phyloP scores from a whole-genome alignment of 2,113 vertebrate genomes.

The Mesocricetus auratus region DNA sequence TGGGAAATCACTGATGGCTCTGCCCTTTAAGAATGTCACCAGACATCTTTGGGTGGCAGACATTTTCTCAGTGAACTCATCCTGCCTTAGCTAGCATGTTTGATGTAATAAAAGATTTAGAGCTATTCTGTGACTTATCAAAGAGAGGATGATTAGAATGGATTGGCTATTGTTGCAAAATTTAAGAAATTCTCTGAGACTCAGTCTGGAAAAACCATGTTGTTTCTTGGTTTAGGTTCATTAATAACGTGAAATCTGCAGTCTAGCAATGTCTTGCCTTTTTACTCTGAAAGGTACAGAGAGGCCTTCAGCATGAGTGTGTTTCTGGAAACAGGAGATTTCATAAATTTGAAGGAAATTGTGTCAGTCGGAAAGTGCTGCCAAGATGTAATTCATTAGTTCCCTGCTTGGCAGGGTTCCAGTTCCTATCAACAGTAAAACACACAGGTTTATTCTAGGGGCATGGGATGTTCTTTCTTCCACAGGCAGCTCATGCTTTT shows the following conservation, averaged over 20 bases:
- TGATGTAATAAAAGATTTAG: slow-evolving; percentile 82
- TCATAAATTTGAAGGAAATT: slow-evolving; percentile 84
- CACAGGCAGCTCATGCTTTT: slow-evolving; percentile 55
- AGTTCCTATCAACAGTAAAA: slow-evolving; percentile 73
- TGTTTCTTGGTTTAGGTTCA: slow-evolving; percentile 65
- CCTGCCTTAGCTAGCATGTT: slow-evolving; percentile 74
- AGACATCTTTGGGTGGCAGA: slow-evolving; percentile 76
- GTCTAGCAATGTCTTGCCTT: slow-evolving; percentile 47
- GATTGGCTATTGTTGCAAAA: slow-evolving; percentile 72
- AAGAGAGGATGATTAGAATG: slow-evolving; percentile 66
- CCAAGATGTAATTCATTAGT: slow-evolving; percentile 83
- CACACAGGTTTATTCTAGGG: slow-evolving; percentile 64
- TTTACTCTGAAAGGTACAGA: slow-evolving; percentile 70
- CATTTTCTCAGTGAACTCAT: slow-evolving; percentile 79
- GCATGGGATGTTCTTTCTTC: slow-evolving; percentile 42
- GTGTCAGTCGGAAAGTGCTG: slow-evolving; percentile 68
- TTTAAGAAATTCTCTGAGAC: slow-evolving; percentile 63
- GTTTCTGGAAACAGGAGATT: slow-evolving; percentile 74
- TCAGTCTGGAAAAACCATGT: slow-evolving; percentile 30
- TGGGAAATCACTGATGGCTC: slow-evolving; percentile 52
- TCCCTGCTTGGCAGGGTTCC: slow-evolving; percentile 69
- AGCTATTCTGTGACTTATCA: slow-evolving; percentile 72
- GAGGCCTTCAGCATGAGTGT: slow-evolving; percentile 68
- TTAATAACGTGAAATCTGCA: slow-evolving; percentile 63
- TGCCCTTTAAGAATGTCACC: slow-evolving; percentile 64